phyloP scores from a whole-genome alignment of 2,113 vertebrate species.

The Plotosus lineatus region DNA sequence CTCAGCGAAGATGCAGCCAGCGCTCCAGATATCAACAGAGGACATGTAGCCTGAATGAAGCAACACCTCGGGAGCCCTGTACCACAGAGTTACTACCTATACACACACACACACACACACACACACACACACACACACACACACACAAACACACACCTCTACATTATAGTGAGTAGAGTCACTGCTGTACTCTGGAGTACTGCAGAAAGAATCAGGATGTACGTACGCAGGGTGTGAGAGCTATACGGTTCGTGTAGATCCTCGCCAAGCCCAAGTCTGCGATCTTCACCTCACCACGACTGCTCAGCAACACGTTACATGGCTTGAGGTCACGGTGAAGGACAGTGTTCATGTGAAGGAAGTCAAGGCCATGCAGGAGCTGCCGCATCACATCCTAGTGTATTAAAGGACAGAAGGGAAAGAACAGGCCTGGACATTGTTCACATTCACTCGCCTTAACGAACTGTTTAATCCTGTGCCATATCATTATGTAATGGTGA shows the following conservation, averaged over 20 bases:
- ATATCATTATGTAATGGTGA: too few relatives aligned
- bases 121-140: conserved; percentile 64
- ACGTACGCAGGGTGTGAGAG: conserved; percentile 77
- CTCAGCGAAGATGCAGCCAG: conserved; percentile 76
- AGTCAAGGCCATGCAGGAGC: conserved; percentile 74
- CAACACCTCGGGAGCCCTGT: conserved; percentile 76
- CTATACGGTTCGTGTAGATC: conserved; percentile 70
- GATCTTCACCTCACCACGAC: conserved; percentile 71
- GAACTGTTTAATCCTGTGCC: too few relatives aligned
- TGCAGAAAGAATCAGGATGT: background rate
- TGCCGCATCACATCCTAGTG: conserved; percentile 72
- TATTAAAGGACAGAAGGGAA: conserved; percentile 35
- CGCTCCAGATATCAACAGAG: conserved; percentile 77
- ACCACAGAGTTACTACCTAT: conserved; percentile 79
- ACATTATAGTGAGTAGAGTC: background rate
- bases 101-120: background rate
- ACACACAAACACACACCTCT: too few relatives aligned
- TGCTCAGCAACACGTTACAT: conserved; percentile 74
- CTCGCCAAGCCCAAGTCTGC: conserved; percentile 77
- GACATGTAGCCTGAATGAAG: conserved; percentile 73
- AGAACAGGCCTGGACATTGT: background rate
- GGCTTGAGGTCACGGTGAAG: conserved; percentile 78
- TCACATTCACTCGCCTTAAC: too few relatives aligned
- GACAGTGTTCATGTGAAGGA: conserved; percentile 74
- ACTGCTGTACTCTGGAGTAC: background rate